Percentiles rank a stretch among this genome's conserved stretches.
These are phyloP conservation scores for Macropus fuliginosus DNA, from an alignment of 2,797 vertebrate genomes.

Conservation along the genomic window DNA sequence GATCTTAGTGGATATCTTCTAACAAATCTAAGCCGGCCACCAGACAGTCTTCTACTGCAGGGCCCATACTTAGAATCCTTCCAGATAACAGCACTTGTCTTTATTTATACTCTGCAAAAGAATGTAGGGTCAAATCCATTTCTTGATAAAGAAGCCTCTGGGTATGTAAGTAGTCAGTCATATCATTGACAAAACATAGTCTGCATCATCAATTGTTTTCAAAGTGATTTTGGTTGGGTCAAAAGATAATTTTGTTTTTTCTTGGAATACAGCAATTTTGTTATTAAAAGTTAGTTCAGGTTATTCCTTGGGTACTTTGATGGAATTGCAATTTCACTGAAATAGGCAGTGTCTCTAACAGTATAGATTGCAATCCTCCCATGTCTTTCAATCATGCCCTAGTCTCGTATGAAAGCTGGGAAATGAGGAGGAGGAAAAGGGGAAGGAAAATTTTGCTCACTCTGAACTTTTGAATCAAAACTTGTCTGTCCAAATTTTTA, in stretches of 20 bases:
- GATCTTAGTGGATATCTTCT: neutral
- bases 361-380: too few relatives aligned
- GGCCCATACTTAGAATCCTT: neutral
- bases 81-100: too few relatives aligned
- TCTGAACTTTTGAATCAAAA: too few relatives aligned
- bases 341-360: neutral
- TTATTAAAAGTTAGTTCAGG: slow-evolving; percentile 63
- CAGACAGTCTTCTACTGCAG: neutral
- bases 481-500: too few relatives aligned
- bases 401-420: too few relatives aligned
- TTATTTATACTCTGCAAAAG: neutral
- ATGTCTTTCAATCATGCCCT: neutral
- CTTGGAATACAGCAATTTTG: slow-evolving; percentile 46
- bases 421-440: too few relatives aligned
- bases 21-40: neutral
- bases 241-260: slow-evolving; percentile 59
- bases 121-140: neutral
- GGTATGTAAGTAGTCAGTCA: too few relatives aligned
- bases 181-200: too few relatives aligned
- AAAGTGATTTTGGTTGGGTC: slow-evolving; percentile 50
- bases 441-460: too few relatives aligned
- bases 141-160: neutral
- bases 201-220: slow-evolving; percentile 54
- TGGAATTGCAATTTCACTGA: slow-evolving; percentile 20
- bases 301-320: slow-evolving; percentile 6